Conservation (phyloP, 37 sponge, comb jelly and placozoan species). For the Spongilla lacustris region DNA sequence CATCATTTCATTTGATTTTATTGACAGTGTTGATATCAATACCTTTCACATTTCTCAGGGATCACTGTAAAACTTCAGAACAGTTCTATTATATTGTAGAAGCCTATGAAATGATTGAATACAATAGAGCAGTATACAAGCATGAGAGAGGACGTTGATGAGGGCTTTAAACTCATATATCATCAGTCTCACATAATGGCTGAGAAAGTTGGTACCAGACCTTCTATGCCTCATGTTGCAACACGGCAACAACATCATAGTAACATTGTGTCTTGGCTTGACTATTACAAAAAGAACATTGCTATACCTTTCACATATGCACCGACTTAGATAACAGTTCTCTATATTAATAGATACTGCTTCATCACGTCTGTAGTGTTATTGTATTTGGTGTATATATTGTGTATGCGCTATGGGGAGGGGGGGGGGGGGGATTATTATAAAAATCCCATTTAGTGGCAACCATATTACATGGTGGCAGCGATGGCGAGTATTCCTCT, state of each 20-base stretch:
- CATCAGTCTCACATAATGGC: conserved; percentile 29
- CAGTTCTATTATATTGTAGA: conserved; percentile 42
- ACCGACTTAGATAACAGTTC: conserved; percentile 22
- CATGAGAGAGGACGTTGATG: conserved; percentile 21
- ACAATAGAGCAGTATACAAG: conserved; percentile 22
- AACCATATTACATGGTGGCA: conserved; percentile 31
- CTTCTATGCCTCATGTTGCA: conserved; percentile 53
- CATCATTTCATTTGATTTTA: conserved; percentile 43
- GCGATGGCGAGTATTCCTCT: conserved; percentile 28
- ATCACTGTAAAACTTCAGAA: conserved; percentile 57
- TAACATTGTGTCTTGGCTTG: conserved; percentile 26
- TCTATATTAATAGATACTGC: conserved; percentile 11
- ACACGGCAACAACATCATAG: conserved; percentile 46
- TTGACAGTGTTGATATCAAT: neutral
- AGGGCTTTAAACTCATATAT: conserved; percentile 45
- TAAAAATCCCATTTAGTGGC: neutral
- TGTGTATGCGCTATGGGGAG: neutral
- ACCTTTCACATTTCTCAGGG: conserved; percentile 36
- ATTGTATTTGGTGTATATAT: neutral
- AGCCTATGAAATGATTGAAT: conserved; percentile 39
- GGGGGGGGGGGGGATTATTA: neutral
- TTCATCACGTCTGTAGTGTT: conserved; percentile 4
- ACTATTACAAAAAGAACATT: conserved; percentile 39
- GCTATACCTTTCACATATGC: conserved; percentile 42
- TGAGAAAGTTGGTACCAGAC: conserved; percentile 37